These are phyloP conservation scores for Drosophila ezoana DNA, from an alignment of 2,888 invertebrate species.

Conservation along the genomic window DNA sequence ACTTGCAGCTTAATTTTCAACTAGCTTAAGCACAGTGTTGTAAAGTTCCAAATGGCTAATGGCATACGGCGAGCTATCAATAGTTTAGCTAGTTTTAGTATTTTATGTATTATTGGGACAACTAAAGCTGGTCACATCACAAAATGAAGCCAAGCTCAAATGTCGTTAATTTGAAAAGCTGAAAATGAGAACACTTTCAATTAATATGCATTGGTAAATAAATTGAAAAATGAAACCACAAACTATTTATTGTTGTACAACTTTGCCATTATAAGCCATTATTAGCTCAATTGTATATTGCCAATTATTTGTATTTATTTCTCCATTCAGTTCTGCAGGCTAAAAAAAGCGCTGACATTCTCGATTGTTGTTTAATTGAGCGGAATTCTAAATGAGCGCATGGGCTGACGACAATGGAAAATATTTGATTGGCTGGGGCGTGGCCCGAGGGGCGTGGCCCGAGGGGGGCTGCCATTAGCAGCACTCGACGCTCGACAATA, in stretches of 20 bases:
- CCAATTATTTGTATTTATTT: slow-evolving; percentile 2
- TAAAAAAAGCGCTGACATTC: slow-evolving; percentile 8
- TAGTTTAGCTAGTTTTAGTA: background rate
- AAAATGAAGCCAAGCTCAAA: too few relatives aligned
- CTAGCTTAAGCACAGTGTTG: too few relatives aligned
- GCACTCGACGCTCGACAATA: slow-evolving; percentile 6
- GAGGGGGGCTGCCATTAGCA: background rate
- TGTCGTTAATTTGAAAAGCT: background rate
- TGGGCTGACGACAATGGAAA: slow-evolving; percentile 3
- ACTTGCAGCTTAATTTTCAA: too few relatives aligned
- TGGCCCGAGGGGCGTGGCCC: background rate
- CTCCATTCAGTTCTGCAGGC: background rate
- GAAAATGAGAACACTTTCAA: background rate
- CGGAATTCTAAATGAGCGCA: slow-evolving; percentile 37
- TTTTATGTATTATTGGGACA: background rate
- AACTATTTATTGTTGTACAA: background rate
- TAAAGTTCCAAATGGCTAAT: background rate
- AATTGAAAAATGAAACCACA: background rate
- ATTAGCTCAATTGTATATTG: background rate
- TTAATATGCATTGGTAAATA: background rate
- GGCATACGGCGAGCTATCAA: too few relatives aligned
- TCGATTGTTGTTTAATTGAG: slow-evolving; percentile 53
- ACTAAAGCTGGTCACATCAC: background rate
- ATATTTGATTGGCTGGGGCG: background rate
- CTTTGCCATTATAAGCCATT: background rate